A percentile compares a stretch with the other conserved stretches of the same genome.
phyloP scores from a whole-genome alignment of 2,113 vertebrate genomes.

The Phyllopteryx taeniolatus region DNA sequence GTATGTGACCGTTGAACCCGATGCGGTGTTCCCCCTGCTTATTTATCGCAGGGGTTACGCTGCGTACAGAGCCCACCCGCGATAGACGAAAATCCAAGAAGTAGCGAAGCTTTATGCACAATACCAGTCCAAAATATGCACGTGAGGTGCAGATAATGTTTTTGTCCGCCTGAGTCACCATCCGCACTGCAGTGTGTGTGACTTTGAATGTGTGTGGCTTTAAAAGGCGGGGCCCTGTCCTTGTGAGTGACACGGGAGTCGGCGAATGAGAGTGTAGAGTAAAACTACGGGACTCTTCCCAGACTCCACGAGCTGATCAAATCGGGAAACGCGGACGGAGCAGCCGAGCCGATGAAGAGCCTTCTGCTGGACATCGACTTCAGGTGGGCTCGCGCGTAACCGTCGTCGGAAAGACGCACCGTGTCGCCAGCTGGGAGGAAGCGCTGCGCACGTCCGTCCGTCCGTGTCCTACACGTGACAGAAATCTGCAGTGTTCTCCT shows the following conservation, averaged over 20 bases:
- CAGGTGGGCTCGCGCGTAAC: conserved; percentile 74
- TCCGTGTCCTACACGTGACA: background rate
- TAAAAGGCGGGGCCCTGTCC: background rate
- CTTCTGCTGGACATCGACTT: conserved; percentile 94
- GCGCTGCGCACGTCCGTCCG: too few species aligned
- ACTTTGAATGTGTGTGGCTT: background rate
- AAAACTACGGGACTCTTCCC: background rate
- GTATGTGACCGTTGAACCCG: background rate
- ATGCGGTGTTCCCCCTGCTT: background rate
- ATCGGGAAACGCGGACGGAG: conserved; percentile 67
- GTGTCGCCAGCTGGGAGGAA: background rate
- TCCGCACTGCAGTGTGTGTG: background rate
- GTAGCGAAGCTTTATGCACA: background rate
- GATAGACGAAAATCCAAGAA: too few species aligned
- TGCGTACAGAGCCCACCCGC: too few species aligned
- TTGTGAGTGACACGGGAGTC: background rate
- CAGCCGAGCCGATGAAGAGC: conserved; percentile 73
- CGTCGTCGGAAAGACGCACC: background rate
- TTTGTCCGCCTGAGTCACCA: background rate
- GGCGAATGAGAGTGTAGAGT: background rate
- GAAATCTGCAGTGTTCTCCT: background rate
- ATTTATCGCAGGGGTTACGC: too few species aligned
- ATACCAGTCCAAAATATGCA: too few species aligned
- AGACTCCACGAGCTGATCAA: conserved; percentile 93
- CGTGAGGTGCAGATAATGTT: background rate